Conservation (phyloP, 2,797 vertebrate species). For the Characodon lateralis region DNA sequence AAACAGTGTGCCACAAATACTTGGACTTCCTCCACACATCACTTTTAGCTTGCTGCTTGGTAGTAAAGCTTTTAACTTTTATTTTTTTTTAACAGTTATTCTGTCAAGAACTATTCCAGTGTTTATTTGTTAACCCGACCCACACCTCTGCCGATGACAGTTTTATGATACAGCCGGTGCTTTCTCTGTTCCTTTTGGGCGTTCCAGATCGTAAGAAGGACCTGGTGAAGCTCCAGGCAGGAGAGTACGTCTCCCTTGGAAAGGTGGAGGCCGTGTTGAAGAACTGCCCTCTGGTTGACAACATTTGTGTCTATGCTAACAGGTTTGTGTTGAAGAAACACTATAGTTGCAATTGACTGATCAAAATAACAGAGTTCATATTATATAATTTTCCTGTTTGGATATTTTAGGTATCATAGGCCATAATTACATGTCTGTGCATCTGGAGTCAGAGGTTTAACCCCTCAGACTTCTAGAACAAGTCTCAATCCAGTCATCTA, state of each 20-base stretch:
- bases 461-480: no score
- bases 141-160: conserved; percentile 19
- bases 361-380: background rate
- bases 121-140: conserved; percentile 25
- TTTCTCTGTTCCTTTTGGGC: conserved; percentile 14
- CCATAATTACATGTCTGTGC: background rate
- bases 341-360: background rate
- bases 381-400: background rate
- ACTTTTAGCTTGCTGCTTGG: conserved; percentile 28
- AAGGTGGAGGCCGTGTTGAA: conserved; percentile 95
- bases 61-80: conserved; percentile 39
- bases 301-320: conserved; percentile 96
- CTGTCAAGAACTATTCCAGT: conserved; percentile 34
- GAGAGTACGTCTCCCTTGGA: conserved; percentile 96
- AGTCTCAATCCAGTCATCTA: no score
- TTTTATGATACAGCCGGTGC: conserved; percentile 12
- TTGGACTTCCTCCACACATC: conserved; percentile 21
- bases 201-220: conserved; percentile 94
- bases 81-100: background rate
- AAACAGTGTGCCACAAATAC: conserved; percentile 8
- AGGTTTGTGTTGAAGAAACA: conserved; percentile 77
- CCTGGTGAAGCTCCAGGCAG: conserved; percentile 95
- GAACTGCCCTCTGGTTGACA: conserved; percentile 92
- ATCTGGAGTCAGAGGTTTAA: no score
- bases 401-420: background rate